Percentiles rank a stretch among this genome's conserved stretches.
Evolutionary conservation across 2,888 invertebrate species (phyloP).

Genomic region (Diplolepis rosae): DNA sequence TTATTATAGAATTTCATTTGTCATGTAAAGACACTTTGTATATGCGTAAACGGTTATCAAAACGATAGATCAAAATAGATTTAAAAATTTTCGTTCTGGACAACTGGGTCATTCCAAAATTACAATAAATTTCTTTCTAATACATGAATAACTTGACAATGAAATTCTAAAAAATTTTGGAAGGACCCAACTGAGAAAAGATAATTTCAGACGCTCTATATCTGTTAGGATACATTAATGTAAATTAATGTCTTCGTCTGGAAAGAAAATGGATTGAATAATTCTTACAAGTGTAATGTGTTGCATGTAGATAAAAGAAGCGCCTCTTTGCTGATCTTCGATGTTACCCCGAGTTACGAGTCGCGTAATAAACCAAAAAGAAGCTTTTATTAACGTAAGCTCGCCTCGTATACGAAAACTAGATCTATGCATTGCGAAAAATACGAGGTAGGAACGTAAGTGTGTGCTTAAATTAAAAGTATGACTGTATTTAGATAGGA

Average conservation of each 20-base stretch:
- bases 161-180: no score
- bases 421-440: not conserved
- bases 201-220: conserved; percentile 28
- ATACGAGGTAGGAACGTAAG: not conserved
- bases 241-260: conserved; percentile 5
- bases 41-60: not conserved
- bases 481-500: conserved; percentile 38
- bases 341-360: conserved; percentile 27
- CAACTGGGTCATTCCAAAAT: no score
- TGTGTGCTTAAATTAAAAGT: conserved; percentile 1
- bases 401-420: conserved; percentile 5
- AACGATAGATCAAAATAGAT: conserved; percentile 26
- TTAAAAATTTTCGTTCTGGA: conserved; percentile 17
- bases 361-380: not conserved
- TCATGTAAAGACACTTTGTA: not conserved
- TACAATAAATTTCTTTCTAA: no score
- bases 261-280: not conserved
- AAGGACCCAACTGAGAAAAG: conserved; percentile 22
- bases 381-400: conserved; percentile 25
- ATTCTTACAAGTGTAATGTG: not conserved
- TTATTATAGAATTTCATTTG: conserved; percentile 9
- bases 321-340: conserved; percentile 25
- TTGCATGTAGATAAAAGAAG: not conserved
- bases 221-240: not conserved
- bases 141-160: no score